Evolutionary conservation across 2,797 vertebrate genomes (phyloP), one percentile per base, ranked within the genome.

Genomic region (Chelon auratus): DNA sequence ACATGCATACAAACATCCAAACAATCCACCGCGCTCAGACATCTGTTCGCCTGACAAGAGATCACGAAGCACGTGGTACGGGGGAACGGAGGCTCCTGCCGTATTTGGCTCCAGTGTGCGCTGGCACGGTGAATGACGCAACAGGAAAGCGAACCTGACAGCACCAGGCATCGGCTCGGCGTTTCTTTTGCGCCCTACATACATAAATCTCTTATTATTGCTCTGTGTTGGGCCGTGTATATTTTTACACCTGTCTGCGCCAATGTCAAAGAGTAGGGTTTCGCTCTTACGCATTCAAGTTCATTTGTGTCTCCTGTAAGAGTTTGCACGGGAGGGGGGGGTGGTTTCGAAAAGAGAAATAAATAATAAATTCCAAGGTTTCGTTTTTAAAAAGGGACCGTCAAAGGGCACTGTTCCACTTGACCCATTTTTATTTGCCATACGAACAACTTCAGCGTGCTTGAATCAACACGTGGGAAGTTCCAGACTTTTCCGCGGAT

Each of bases 121-220:
- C 62, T 51, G 87, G 87, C 74, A 42, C 42, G 74, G 84, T 92
- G 90, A 93, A 92, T 95, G 93, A 94, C 85, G 90, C 86, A 92
- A 92, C 87, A 89, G 83, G 85, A 89, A 93, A 94, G 81, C 77
- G 59, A 91, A 91, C 81, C 86, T 94, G 94, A 94, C 94, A 93
- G 91, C 91, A 90, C 43, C 83, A 89, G 89, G 83, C 87, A 78
- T 70, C 81, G 71, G 87, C 87, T 84, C 65, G 50, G 86, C 87
- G 47, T 88, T 84, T 87, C 90, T 86, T 90, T 90, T 81, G 90
- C 83, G 89, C 88, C 93, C 92, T 87, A 93, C 92, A 93, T 94
- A 90, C 92, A 94, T 91, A 93, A 93, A 93, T 92, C 89, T 83
- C 79, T 87, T 88, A 81, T 91, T 90, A 91, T 82, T 78, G 77